Evolutionary conservation across 2,888 invertebrate species (phyloP), one percentile per base, ranked within the genome.

Genomic region (Heliconius ethilla): DNA sequence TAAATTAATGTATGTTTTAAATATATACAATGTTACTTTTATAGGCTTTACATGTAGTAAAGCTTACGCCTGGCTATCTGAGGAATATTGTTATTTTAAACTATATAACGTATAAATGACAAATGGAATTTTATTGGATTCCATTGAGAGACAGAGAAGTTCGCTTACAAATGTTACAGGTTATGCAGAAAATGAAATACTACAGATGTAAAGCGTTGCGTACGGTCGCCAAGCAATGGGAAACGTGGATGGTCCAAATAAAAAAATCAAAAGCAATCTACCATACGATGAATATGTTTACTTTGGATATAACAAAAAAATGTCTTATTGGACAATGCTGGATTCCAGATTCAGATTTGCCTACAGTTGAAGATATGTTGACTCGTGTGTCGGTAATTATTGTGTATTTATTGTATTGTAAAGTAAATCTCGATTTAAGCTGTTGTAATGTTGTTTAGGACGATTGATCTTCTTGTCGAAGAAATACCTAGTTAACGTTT

Each of bases 201-300:
- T 97, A 98, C 87, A 96, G 98, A 40, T 97, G 98, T 86, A 95
- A 97, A 67, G 97, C 98, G 0, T 90, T 99, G 66, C 96, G 97
- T 6, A 96, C 96, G 15, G 97, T 98, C 0, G 97, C 97, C 11
- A 97, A 96, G 85, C 96, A 97, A 86, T 95, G 97, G 85, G 96
- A 96, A 75, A 95, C 95, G 78, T 98, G 98, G 98, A 95, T 96
- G 86, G 95, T 97, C 27, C 97, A 97, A 95, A 97, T 98, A n/a
- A 96, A 96, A 75, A 98, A 98, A 89, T 96, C 98, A 88, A 98
- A 98, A 88, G 97, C 98, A 4, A 97, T 98, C 85, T 98, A 97
- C 89, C 97, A 97, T 86, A 96, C 96, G 0, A 94, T 98, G 92
- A 98, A 98, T 90, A 92, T 97, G 84, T 97, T 98, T 89, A 97